These are phyloP conservation scores for Cryptosula pallasiana DNA, from an alignment of 2,888 invertebrate genomes.

Conservation along the genomic window DNA sequence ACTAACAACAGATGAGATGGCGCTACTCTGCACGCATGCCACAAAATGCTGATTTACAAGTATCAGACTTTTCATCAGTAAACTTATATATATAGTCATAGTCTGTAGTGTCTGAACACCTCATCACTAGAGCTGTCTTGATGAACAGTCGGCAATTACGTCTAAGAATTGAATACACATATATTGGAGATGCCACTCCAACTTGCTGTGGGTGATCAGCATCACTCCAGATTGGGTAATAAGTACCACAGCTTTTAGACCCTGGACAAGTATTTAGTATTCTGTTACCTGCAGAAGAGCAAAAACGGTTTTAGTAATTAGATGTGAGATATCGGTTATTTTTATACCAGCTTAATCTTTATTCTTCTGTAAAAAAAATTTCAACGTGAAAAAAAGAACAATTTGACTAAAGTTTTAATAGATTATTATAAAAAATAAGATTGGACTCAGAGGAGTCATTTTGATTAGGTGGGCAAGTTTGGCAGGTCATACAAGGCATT, in stretches of 20 bases:
- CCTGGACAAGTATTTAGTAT: background rate
- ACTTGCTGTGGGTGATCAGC: background rate
- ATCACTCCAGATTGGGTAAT: background rate
- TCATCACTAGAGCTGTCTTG: background rate
- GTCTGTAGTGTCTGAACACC: background rate
- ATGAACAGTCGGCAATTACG: background rate
- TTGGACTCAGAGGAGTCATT: too few species aligned
- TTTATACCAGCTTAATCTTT: too few species aligned
- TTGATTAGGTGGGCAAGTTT: too few species aligned
- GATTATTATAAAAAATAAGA: too few species aligned
- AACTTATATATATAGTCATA: background rate
- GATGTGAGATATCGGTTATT: too few species aligned
- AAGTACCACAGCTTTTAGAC: background rate
- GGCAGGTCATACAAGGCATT: too few species aligned
- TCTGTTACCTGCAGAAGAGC: background rate
- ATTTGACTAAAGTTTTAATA: too few species aligned
- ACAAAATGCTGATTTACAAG: background rate
- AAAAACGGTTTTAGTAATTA: too few species aligned
- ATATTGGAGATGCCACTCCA: background rate
- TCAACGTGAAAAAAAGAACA: too few species aligned
- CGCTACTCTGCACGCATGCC: too few species aligned
- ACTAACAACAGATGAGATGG: too few species aligned
- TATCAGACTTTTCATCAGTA: background rate
- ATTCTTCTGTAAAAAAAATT: too few species aligned
- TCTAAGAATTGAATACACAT: background rate